A percentile compares a stretch with the other conserved stretches of the same genome.
Evolutionary conservation across 2,888 invertebrate species (phyloP).

Genomic region (Xestia ashworthii): DNA sequence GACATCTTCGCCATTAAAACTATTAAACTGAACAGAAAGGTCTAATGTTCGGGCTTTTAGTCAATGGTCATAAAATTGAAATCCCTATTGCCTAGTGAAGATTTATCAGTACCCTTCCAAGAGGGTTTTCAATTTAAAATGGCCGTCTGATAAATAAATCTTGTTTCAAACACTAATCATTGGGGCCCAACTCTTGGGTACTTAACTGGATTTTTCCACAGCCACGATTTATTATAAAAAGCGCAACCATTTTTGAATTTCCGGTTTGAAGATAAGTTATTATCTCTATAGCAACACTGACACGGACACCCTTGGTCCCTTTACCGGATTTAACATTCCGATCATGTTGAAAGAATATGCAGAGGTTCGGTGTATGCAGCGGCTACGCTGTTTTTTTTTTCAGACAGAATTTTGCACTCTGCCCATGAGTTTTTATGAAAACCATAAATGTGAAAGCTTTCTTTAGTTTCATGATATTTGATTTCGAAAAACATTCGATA

Average conservation of each 20-base stretch:
- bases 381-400: constrained; percentile 30
- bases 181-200: constrained; percentile 15
- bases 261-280: constrained; percentile 23
- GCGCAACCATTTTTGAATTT: constrained; percentile 36
- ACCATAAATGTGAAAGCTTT: constrained; percentile 21
- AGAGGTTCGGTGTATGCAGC: constrained; percentile 35
- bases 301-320: constrained; percentile 29
- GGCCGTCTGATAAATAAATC: constrained; percentile 50
- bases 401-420: background rate
- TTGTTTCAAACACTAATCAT: constrained; percentile 39
- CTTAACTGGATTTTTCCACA: constrained; percentile 35
- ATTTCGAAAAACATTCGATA: constrained; percentile 8
- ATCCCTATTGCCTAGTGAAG: constrained; percentile 44
- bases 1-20: constrained; percentile 16
- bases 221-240: constrained; percentile 49
- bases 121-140: constrained; percentile 56
- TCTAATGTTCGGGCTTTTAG: constrained; percentile 12
- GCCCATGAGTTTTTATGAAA: background rate
- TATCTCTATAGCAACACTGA: constrained; percentile 33
- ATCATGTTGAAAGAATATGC: constrained; percentile 62
- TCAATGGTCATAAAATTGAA: constrained; percentile 41
- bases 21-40: constrained; percentile 19
- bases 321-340: constrained; percentile 47
- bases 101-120: constrained; percentile 49
- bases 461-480: background rate